Percentiles rank a stretch among this genome's conserved stretches.
Conservation (phyloP, 1,140 invertebrate species). For the Berghia stephanieae region DNA sequence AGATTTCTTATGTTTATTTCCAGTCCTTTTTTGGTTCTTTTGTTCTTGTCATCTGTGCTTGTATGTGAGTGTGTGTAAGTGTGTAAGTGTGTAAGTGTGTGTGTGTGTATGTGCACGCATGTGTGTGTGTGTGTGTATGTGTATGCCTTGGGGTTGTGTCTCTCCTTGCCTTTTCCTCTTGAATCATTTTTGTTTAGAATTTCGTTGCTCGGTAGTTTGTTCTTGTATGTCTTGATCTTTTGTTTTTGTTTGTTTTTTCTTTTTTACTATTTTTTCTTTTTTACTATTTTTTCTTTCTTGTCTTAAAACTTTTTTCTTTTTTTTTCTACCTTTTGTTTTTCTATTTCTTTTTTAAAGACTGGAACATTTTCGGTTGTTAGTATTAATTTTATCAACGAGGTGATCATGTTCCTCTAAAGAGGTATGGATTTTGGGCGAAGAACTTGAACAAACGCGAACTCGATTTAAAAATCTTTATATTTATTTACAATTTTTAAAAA, state of each 20-base stretch:
- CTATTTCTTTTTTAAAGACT: not conserved
- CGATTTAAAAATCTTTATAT: too few relatives aligned
- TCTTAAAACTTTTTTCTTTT: too few relatives aligned
- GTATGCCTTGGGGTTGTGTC: not conserved
- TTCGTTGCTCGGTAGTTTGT: not conserved
- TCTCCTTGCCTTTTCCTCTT: not conserved
- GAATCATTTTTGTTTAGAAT: not conserved
- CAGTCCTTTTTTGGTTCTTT: not conserved
- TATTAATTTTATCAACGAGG: too few relatives aligned
- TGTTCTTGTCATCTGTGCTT: not conserved
- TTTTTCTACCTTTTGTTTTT: too few relatives aligned
- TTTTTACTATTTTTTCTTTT: not conserved
- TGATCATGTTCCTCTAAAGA: too few relatives aligned
- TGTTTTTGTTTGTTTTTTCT: not conserved
- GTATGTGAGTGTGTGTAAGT: not conserved
- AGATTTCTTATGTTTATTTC: not conserved
- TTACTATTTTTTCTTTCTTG: too few relatives aligned
- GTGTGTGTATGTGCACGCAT: not conserved
- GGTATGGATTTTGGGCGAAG: too few relatives aligned
- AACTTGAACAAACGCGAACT: too few relatives aligned
- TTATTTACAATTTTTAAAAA: too few relatives aligned
- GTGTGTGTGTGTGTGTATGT: constrained; percentile 18
- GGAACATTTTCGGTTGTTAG: too few relatives aligned
- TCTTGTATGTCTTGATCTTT: not conserved
- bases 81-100: not conserved